Conservation (phyloP, 2,888 invertebrate genomes). For the Ceraclea dissimilis region DNA sequence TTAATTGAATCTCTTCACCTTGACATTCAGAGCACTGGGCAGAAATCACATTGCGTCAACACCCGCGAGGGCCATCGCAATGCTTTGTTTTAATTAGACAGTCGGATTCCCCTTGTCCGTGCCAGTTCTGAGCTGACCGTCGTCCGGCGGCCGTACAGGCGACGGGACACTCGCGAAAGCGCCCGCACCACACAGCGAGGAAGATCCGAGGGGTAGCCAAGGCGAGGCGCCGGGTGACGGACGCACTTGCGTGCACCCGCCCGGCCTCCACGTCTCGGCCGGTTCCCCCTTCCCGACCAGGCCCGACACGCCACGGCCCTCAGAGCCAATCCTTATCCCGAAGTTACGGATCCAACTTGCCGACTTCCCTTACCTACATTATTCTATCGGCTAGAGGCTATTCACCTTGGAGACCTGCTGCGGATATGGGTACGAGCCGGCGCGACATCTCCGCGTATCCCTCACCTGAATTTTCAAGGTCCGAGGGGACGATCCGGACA, state of each 20-base stretch:
- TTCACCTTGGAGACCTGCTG: constrained; percentile 70
- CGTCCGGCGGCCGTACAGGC: constrained; percentile 42
- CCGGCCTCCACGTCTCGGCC: constrained; percentile 24
- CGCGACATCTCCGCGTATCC: constrained; percentile 29
- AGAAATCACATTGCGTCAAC: constrained; percentile 60
- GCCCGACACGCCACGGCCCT: constrained; percentile 56
- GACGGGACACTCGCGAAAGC: constrained; percentile 22
- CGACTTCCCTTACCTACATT: constrained; percentile 64
- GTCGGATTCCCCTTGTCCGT: constrained; percentile 59
- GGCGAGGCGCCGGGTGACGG: constrained; percentile 34
- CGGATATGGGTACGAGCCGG: constrained; percentile 59
- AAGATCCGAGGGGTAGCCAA: constrained; percentile 36
- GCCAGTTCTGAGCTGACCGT: constrained; percentile 54
- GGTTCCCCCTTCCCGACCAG: constrained; percentile 37
- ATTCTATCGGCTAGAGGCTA: constrained; percentile 60
- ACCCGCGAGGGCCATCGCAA: constrained; percentile 32
- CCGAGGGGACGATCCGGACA: constrained; percentile 40
- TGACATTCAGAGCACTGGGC: constrained; percentile 59
- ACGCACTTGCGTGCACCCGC: no score
- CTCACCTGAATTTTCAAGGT: constrained; percentile 35
- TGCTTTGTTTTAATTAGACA: constrained; percentile 65
- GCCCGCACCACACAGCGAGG: constrained; percentile 29
- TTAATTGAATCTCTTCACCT: constrained; percentile 54
- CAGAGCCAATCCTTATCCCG: constrained; percentile 69
- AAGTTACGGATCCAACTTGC: constrained; percentile 59